These are phyloP conservation scores for Tachina grossa DNA, from an alignment of 2,888 invertebrate species.

Conservation along the genomic window DNA sequence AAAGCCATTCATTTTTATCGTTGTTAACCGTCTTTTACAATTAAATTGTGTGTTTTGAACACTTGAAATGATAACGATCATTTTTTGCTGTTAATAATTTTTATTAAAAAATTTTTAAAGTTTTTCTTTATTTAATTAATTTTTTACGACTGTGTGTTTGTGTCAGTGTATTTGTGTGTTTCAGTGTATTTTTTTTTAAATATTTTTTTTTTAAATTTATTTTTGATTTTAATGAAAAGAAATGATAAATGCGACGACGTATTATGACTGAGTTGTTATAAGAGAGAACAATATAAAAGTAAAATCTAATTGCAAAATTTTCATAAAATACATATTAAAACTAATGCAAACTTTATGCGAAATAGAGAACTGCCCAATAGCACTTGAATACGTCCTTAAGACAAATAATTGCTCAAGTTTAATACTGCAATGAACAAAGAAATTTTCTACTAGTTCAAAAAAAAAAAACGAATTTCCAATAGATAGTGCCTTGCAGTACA, in stretches of 20 bases:
- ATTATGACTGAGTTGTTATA: conserved; percentile 39
- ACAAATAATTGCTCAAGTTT: no score
- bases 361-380: no score
- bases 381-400: no score
- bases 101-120: conserved; percentile 24
- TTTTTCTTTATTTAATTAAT: conserved; percentile 7
- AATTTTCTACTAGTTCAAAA: no score
- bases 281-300: conserved; percentile 35
- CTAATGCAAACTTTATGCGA: conserved; percentile 21
- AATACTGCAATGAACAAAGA: no score
- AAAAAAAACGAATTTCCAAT: no score
- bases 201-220: conserved; percentile 26
- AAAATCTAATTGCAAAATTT: conserved; percentile 40
- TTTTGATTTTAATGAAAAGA: conserved; percentile 35
- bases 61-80: conserved; percentile 59
- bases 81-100: conserved; percentile 13
- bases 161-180: conserved; percentile 36
- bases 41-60: conserved; percentile 43
- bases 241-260: conserved; percentile 60
- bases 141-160: conserved; percentile 8
- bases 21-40: conserved; percentile 29
- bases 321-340: neutral
- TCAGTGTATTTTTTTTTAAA: conserved; percentile 38
- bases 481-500: no score
- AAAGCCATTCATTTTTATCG: conserved; percentile 2